phyloP scores from a whole-genome alignment of 2,797 vertebrate species.

The Spondyliosoma cantharus region DNA sequence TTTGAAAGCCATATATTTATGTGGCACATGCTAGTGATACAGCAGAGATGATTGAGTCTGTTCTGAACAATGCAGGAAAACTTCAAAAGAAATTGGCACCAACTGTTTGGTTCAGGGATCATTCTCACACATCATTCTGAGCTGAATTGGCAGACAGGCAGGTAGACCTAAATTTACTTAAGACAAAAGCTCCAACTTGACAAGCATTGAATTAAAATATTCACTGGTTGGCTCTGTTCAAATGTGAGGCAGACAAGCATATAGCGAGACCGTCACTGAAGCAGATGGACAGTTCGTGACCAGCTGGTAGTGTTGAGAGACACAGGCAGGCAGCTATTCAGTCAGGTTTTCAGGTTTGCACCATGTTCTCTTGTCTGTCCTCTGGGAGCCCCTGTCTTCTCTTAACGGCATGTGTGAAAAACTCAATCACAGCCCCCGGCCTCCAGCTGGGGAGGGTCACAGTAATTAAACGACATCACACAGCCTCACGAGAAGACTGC shows the following conservation, averaged over 20 bases:
- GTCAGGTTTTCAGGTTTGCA: conserved; percentile 60
- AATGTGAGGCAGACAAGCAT: conserved; percentile 3
- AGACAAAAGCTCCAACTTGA: neutral
- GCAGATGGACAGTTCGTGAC: conserved; percentile 19
- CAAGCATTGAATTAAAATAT: conserved; percentile 24
- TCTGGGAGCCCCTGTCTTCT: conserved; percentile 59
- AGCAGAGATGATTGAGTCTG: neutral
- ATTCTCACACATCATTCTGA: neutral
- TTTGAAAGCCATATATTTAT: neutral
- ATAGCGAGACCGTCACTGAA: conserved; percentile 23
- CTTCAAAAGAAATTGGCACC: neutral
- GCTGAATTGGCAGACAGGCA: conserved; percentile 2
- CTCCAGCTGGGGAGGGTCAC: conserved; percentile 66
- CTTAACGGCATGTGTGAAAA: conserved; percentile 77
- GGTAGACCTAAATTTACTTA: no score
- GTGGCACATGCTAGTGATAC: neutral
- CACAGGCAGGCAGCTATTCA: conserved; percentile 44
- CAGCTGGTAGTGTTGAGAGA: conserved; percentile 59
- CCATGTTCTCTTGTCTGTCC: conserved; percentile 64
- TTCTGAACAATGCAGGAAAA: neutral
- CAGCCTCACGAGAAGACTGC: conserved; percentile 41
- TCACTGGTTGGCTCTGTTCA: conserved; percentile 4
- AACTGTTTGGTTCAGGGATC: neutral
- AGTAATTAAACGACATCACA: conserved; percentile 77
- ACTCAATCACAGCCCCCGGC: conserved; percentile 72